Conservation (phyloP, 2,797 vertebrate species). For the Alca torda region DNA sequence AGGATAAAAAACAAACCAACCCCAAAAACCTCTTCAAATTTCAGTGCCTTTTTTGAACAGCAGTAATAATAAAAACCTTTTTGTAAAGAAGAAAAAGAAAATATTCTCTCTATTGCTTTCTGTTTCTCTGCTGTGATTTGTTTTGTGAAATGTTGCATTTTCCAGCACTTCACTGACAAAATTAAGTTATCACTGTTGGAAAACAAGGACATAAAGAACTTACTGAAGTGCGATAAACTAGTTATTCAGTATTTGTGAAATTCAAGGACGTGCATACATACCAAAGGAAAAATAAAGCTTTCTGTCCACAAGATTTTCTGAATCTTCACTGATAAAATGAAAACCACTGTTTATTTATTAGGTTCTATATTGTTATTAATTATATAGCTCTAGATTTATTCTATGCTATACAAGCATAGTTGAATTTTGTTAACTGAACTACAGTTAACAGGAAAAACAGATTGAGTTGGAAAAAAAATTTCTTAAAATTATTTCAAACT, state of each 20-base stretch:
- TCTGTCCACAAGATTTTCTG: neutral
- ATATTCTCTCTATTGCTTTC: neutral
- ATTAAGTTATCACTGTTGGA: conserved; percentile 49
- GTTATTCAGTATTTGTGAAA: conserved; percentile 42
- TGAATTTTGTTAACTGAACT: neutral
- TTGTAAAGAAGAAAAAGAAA: neutral
- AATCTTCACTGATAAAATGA: conserved; percentile 13
- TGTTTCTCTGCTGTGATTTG: conserved; percentile 11
- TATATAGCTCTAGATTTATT: neutral
- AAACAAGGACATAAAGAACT: conserved; percentile 56
- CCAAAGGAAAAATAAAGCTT: neutral
- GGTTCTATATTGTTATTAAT: neutral
- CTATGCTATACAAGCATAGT: neutral
- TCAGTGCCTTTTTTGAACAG: neutral
- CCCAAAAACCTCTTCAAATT: neutral
- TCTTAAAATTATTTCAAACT: neutral
- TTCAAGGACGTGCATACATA: neutral
- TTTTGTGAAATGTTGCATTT: conserved; percentile 42
- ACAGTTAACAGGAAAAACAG: neutral
- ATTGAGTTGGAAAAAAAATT: neutral
- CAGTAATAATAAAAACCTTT: neutral
- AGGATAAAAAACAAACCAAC: neutral
- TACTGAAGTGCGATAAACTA: conserved; percentile 44
- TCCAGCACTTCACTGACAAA: conserved; percentile 23
- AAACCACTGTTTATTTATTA: neutral